Evolutionary conservation across 2,113 vertebrate species (phyloP).

Genomic region (Progne subis): DNA sequence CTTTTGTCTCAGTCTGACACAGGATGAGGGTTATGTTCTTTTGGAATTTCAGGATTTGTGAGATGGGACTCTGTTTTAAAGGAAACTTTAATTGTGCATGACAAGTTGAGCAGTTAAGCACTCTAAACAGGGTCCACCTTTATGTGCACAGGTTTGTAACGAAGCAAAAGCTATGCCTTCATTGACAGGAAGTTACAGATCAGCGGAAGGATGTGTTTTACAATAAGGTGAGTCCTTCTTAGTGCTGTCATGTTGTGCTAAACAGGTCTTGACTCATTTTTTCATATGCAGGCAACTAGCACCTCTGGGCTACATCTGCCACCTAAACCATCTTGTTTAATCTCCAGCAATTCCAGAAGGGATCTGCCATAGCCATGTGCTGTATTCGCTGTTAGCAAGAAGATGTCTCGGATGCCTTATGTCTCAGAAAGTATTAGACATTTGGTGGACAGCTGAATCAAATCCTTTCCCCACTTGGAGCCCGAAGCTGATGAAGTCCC

Average conservation of each 20-base stretch:
- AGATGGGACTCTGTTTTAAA: background rate
- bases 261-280: background rate
- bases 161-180: background rate
- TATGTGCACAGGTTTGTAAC: background rate
- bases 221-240: background rate
- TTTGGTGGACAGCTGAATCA: background rate
- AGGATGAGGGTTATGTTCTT: background rate
- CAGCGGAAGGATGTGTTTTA: background rate
- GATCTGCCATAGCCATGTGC: background rate
- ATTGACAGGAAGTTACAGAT: background rate
- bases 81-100: background rate
- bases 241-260: background rate
- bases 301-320: background rate
- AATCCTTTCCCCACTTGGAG: background rate
- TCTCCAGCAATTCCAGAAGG: background rate
- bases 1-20: background rate
- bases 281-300: background rate
- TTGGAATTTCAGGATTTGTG: background rate
- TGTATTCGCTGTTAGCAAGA: background rate
- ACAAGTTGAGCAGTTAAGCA: background rate
- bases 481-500: background rate
- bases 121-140: background rate
- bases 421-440: background rate
- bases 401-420: background rate
- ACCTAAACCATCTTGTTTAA: background rate